These are phyloP conservation scores for Brachionus calyciflorus DNA, from an alignment of 1,140 invertebrate genomes.

Conservation along the genomic window DNA sequence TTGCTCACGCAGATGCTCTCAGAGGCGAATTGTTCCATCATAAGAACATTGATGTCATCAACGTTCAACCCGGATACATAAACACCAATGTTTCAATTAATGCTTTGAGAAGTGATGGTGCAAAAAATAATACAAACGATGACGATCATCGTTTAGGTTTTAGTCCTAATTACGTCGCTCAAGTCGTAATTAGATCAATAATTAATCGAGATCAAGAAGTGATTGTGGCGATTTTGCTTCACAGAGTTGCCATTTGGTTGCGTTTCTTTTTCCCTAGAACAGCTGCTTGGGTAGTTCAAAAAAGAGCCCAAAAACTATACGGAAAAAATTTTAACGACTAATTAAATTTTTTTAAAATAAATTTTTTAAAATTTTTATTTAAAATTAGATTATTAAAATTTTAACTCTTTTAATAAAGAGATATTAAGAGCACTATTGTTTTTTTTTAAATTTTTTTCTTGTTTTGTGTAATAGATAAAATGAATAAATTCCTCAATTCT, in stretches of 20 bases:
- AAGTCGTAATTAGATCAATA: constrained; percentile 28
- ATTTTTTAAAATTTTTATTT: background rate
- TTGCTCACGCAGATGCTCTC: constrained; percentile 13
- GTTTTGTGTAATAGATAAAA: no score
- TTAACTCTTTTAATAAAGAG: constrained; percentile 40
- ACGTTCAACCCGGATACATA: constrained; percentile 43
- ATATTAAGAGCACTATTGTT: background rate
- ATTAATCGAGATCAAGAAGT: constrained; percentile 37
- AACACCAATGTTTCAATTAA: constrained; percentile 38
- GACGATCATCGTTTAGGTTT: constrained; percentile 40
- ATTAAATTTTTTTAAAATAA: background rate
- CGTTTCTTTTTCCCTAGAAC: constrained; percentile 32
- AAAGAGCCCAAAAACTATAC: constrained; percentile 17
- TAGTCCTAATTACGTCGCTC: constrained; percentile 22
- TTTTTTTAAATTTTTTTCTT: background rate
- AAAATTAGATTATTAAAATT: background rate
- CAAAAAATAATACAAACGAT: constrained; percentile 43
- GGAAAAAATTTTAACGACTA: constrained; percentile 35
- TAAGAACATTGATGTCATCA: constrained; percentile 25
- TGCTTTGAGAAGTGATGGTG: constrained; percentile 36
- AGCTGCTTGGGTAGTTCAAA: constrained; percentile 11
- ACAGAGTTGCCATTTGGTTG: constrained; percentile 30
- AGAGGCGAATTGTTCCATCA: constrained; percentile 22
- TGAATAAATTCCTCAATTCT: background rate
- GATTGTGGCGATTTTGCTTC: background rate